A percentile compares a stretch with the other conserved stretches of the same genome.
phyloP scores from a whole-genome alignment of 2,113 vertebrate species.

The Menidia beryllina region DNA sequence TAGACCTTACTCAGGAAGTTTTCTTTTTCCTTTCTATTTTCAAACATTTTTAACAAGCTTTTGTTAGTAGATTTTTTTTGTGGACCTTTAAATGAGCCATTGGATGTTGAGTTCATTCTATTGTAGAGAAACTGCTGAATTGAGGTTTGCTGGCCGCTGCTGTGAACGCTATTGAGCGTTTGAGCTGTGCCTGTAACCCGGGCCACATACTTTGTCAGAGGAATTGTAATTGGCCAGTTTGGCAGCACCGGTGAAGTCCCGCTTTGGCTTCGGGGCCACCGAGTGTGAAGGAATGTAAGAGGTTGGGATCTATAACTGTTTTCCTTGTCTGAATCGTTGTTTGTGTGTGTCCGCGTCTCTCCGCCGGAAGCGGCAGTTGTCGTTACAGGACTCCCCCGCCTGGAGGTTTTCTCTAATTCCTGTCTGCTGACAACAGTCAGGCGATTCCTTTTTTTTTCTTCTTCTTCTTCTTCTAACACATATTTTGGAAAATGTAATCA shows the following conservation, averaged over 20 bases:
- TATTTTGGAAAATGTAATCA: slow-evolving; percentile 18
- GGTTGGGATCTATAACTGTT: slow-evolving; percentile 51
- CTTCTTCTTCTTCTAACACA: too few relatives aligned
- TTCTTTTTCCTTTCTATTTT: too few relatives aligned
- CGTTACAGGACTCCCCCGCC: slow-evolving; percentile 49
- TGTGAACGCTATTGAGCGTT: slow-evolving; percentile 20
- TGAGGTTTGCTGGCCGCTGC: slow-evolving; percentile 6
- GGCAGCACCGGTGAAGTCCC: slow-evolving; percentile 49
- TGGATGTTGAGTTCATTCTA: slow-evolving; percentile 19
- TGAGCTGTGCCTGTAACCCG: slow-evolving; percentile 8
- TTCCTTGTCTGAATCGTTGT: slow-evolving; percentile 24
- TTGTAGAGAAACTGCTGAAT: slow-evolving; percentile 38
- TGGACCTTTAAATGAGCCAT: background rate
- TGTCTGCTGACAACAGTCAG: slow-evolving; percentile 48
- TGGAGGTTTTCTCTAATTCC: slow-evolving; percentile 34
- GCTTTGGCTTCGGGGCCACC: slow-evolving; percentile 41
- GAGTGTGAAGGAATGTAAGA: slow-evolving; percentile 61
- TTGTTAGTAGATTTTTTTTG: too few relatives aligned
- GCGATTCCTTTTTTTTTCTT: slow-evolving; percentile 15
- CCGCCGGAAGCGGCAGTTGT: slow-evolving; percentile 35
- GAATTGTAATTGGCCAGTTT: slow-evolving; percentile 48
- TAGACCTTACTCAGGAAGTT: background rate
- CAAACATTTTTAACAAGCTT: too few relatives aligned
- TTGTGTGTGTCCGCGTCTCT: slow-evolving; percentile 8
- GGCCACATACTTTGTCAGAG: slow-evolving; percentile 33